Evolutionary conservation across 2,797 vertebrate species (phyloP).

Genomic region (Sebastes goodei): DNA sequence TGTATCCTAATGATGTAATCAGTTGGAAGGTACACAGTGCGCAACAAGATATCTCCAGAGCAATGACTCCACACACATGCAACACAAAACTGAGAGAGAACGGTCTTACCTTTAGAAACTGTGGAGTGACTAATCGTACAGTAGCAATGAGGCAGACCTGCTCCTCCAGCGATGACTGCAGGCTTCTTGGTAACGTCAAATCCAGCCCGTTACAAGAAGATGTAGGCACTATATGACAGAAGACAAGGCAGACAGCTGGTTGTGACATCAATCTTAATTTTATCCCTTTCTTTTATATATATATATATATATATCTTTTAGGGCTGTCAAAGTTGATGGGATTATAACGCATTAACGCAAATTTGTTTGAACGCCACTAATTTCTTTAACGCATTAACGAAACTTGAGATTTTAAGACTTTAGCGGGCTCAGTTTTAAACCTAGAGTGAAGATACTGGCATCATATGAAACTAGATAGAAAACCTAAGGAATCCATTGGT

Average conservation of each 20-base stretch:
- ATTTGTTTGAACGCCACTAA: no score
- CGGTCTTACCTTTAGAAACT: slow-evolving; percentile 88
- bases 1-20: slow-evolving; percentile 25
- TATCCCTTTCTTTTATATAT: background rate
- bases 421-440: no score
- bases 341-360: no score
- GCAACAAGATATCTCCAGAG: slow-evolving; percentile 1
- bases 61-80: background rate
- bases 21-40: slow-evolving; percentile 20
- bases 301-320: background rate
- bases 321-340: no score
- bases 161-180: slow-evolving; percentile 88
- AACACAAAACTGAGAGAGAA: background rate
- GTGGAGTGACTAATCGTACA: slow-evolving; percentile 87
- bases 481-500: no score
- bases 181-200: slow-evolving; percentile 81
- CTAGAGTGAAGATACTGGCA: background rate
- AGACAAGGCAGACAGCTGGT: background rate
- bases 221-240: slow-evolving; percentile 85
- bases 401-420: no score
- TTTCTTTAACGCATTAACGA: no score
- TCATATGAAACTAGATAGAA: background rate
- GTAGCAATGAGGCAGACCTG: slow-evolving; percentile 92
- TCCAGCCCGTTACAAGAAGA: slow-evolving; percentile 88
- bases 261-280: background rate